Evolutionary conservation across 2,888 invertebrate species (phyloP).

Genomic region (Eupeodes latifasciatus): DNA sequence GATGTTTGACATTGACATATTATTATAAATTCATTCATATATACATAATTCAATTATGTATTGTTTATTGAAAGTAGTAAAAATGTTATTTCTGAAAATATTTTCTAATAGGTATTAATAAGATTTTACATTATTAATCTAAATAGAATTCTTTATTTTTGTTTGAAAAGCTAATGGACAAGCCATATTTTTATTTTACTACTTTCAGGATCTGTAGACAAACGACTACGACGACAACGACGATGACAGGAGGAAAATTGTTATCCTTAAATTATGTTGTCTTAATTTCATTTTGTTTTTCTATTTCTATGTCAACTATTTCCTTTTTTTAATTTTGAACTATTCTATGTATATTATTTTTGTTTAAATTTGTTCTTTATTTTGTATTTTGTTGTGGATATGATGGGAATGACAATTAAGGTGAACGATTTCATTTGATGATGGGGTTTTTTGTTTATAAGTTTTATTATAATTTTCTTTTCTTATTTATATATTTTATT

Average conservation of each 20-base stretch:
- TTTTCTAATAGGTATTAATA: neutral
- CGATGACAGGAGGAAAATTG: constrained; percentile 5
- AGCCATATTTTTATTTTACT: neutral
- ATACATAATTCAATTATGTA: too few relatives aligned
- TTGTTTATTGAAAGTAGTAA: constrained; percentile 27
- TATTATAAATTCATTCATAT: neutral
- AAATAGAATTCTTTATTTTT: neutral
- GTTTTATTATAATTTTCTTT: constrained; percentile 17
- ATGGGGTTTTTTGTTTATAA: neutral
- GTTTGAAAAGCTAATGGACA: neutral
- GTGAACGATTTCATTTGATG: constrained; percentile 58
- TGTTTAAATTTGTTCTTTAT: constrained; percentile 41
- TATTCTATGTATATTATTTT: constrained; percentile 57
- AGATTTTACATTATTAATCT: neutral
- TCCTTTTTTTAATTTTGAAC: constrained; percentile 42
- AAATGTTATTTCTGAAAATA: constrained; percentile 10
- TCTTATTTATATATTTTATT: neutral
- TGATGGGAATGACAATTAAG: constrained; percentile 53
- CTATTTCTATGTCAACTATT: constrained; percentile 46
- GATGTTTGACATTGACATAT: constrained; percentile 9
- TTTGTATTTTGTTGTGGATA: constrained; percentile 63
- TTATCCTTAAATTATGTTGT: neutral
- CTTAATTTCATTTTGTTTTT: neutral
- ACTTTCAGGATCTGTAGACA: constrained; percentile 25
- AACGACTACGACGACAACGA: too few relatives aligned